Evolutionary conservation across 2,888 invertebrate species (phyloP).

Genomic region (Zhuqinia jingwanae): DNA sequence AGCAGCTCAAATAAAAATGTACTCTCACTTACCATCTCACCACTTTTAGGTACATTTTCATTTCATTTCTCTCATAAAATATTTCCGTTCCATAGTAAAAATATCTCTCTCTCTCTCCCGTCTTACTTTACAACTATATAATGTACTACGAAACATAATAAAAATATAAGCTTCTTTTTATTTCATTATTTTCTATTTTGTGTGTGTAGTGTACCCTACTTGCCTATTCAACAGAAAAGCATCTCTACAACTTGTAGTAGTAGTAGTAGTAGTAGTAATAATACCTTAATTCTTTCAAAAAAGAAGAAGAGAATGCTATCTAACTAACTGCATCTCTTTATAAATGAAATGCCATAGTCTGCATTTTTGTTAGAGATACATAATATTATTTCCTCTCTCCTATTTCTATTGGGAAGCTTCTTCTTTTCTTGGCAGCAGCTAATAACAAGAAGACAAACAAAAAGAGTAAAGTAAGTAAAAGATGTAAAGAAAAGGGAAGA

Average conservation of each 20-base stretch:
- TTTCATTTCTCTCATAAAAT: conserved; percentile 49
- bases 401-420: conserved; percentile 19
- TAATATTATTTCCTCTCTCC: conserved; percentile 12
- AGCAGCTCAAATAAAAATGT: background rate
- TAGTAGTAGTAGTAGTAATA: background rate
- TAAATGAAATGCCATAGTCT: conserved; percentile 61
- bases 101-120: conserved; percentile 26
- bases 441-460: conserved; percentile 21
- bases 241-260: background rate
- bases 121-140: conserved; percentile 3
- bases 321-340: background rate
- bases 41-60: conserved; percentile 42
- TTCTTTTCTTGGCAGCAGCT: conserved; percentile 61
- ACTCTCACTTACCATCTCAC: background rate
- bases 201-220: conserved; percentile 23
- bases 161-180: conserved; percentile 22
- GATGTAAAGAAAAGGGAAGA: conserved; percentile 40
- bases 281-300: conserved; percentile 51
- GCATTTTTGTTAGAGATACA: conserved; percentile 47
- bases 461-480: conserved; percentile 28
- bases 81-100: conserved; percentile 51
- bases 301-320: conserved; percentile 44
- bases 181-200: background rate
- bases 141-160: background rate
- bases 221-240: background rate